These are phyloP conservation scores for Dryoscopus gambensis DNA, from an alignment of 2,113 vertebrate species.

Conservation along the genomic window DNA sequence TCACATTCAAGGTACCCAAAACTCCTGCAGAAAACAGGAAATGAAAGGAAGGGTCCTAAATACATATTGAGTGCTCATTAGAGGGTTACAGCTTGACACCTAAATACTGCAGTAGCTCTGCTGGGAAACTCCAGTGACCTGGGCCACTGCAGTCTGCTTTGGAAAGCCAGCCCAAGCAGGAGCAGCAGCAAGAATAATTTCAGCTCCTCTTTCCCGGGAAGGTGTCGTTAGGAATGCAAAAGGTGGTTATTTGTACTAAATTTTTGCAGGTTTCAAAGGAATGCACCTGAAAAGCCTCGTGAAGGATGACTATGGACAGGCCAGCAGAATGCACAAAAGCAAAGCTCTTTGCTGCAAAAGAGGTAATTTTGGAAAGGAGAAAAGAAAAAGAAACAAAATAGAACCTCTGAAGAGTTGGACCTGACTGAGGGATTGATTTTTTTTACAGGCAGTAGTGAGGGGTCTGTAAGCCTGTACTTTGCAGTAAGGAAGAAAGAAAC, in stretches of 20 bases:
- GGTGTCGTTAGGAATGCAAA: background rate
- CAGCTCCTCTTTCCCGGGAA: background rate
- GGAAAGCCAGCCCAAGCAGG: background rate
- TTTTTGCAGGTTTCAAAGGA: background rate
- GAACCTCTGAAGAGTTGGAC: background rate
- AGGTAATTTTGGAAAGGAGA: background rate
- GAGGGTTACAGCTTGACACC: background rate
- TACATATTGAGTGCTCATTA: background rate
- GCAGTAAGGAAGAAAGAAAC: background rate
- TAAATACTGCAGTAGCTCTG: background rate
- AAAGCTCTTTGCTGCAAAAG: background rate
- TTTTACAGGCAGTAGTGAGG: background rate
- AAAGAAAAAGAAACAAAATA: rapidly evolving
- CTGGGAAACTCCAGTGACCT: background rate
- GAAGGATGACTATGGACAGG: background rate
- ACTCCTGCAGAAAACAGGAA: background rate
- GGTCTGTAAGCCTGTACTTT: background rate
- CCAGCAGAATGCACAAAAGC: background rate
- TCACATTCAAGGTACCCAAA: background rate
- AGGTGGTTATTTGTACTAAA: background rate
- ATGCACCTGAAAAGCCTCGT: background rate
- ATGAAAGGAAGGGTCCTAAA: background rate
- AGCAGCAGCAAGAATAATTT: background rate
- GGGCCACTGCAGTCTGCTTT: background rate
- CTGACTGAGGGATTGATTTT: background rate